phyloP scores from a whole-genome alignment of 2,888 invertebrate genomes.

The Sipha maydis region DNA sequence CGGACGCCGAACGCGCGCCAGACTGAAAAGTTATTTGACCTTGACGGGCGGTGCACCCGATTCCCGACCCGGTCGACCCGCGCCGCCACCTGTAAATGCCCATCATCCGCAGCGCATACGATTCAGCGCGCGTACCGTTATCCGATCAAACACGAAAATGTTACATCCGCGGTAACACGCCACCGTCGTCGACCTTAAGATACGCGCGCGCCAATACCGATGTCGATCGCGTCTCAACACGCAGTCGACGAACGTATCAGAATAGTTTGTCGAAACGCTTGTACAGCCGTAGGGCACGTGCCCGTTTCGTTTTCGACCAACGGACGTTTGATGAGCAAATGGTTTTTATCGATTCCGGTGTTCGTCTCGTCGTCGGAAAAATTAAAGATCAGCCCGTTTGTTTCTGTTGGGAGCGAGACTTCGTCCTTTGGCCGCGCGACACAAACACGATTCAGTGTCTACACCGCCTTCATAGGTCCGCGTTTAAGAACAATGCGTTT shows the following conservation, averaged over 20 bases:
- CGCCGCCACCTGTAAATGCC: no score
- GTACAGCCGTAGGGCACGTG: no score
- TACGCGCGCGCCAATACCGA: not conserved
- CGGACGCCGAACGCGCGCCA: not conserved
- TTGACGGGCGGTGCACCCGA: constrained; percentile 23
- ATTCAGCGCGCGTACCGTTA: not conserved
- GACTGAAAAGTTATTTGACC: constrained; percentile 25
- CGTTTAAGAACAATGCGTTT: no score
- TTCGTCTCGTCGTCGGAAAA: no score
- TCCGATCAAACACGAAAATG: not conserved
- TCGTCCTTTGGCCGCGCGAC: no score
- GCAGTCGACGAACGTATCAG: not conserved
- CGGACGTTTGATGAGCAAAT: not conserved
- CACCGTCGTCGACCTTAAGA: no score
- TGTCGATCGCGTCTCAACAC: no score
- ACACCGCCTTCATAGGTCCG: no score
- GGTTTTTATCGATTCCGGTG: no score
- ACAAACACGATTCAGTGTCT: no score
- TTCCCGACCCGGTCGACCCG: not conserved
- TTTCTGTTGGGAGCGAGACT: no score
- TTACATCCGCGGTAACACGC: not conserved
- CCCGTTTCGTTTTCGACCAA: not conserved
- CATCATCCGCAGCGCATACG: not conserved
- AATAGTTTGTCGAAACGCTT: not conserved
- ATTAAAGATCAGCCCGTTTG: no score